Base-by-base conservation (phyloP, 2,797 vertebrate genomes). In the Champsocephalus gunnari region DNA sequence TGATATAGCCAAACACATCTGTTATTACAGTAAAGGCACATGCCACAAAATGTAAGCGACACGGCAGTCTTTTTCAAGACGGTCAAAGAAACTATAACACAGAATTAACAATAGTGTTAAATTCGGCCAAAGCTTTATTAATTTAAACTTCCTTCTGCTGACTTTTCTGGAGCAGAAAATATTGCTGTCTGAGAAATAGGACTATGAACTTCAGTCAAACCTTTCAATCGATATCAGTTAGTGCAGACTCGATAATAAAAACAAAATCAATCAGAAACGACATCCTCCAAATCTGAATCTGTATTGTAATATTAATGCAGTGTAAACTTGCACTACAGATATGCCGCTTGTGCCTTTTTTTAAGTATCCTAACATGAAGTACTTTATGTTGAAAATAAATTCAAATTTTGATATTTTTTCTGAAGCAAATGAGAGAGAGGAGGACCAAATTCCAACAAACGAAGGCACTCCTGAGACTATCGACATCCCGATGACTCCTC, bases 401-500 rank as follows among this genome's bases (percentile, higher is more conserved):
- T 75, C 14, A 3, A 1, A 13, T 62, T 55, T 70, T 49, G 4
- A 45, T 69, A 10, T 71, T 59, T 51, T 69, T 58, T 10, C 65
- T 7, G 13, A 60, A 13, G 75, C 71, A 17, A 34, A 45, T 9
- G 69, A 76, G 38, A n/a, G 38, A 14, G 55, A 68, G 3, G 17
- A 12, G 1, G 34, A 56, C 4, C 48, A 24, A 4, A 13, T 4
- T 12, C 43, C 53, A 24, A 13, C 62, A 24, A 16, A 1, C 7
- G 75, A 66, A 21, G 47, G 9, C 2, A 13, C 71, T n/a, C 44
- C 63, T 13, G 72, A 68, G 19, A 12, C 12, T 0, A 4, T n/a
- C 59, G 16, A 14, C 41, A 58, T 80, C 66, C 47, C 75, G 0
- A 5, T 34, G 71, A 94, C 94, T 0, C 94, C 94, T 1, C 90